Percentiles rank a stretch among this genome's conserved stretches.
Conservation (phyloP, 1,140 invertebrate genomes). For the Lepidurus arcticus region DNA sequence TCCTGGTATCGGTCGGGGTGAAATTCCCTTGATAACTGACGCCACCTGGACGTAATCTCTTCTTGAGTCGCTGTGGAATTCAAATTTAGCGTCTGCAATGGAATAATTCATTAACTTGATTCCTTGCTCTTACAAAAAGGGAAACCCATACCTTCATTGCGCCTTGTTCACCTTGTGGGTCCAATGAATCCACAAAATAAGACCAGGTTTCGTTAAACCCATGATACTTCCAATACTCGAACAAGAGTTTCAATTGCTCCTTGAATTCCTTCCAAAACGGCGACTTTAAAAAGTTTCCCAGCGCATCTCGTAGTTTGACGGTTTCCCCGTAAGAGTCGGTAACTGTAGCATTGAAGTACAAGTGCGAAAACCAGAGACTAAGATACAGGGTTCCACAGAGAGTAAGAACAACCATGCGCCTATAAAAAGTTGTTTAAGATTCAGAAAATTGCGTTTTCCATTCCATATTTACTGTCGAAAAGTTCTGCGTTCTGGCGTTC, state of each 20-base stretch:
- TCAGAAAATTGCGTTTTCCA: background rate
- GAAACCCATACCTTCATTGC: constrained; percentile 65
- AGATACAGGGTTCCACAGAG: constrained; percentile 62
- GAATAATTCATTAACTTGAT: constrained; percentile 28
- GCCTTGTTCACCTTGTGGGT: constrained; percentile 83
- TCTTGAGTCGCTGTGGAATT: constrained; percentile 68
- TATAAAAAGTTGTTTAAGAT: constrained; percentile 34
- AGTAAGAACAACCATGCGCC: constrained; percentile 48
- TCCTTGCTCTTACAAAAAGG: constrained; percentile 5
- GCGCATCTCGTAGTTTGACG: constrained; percentile 76
- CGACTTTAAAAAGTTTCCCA: constrained; percentile 83
- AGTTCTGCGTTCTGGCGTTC: constrained; percentile 52
- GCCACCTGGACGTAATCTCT: constrained; percentile 75
- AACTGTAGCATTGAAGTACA: constrained; percentile 85
- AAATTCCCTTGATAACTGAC: constrained; percentile 73
- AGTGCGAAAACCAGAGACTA: constrained; percentile 64
- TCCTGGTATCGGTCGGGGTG: constrained; percentile 89
- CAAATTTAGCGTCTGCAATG: constrained; percentile 63
- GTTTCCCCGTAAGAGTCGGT: constrained; percentile 80
- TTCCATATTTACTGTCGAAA: constrained; percentile 45
- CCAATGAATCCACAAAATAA: constrained; percentile 68
- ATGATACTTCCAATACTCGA: constrained; percentile 64
- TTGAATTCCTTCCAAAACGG: constrained; percentile 69
- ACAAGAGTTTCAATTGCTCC: constrained; percentile 66
- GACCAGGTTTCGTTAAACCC: constrained; percentile 76